Evolutionary conservation across 2,797 vertebrate genomes (phyloP).

Genomic region (Macroramphosus scolopax): DNA sequence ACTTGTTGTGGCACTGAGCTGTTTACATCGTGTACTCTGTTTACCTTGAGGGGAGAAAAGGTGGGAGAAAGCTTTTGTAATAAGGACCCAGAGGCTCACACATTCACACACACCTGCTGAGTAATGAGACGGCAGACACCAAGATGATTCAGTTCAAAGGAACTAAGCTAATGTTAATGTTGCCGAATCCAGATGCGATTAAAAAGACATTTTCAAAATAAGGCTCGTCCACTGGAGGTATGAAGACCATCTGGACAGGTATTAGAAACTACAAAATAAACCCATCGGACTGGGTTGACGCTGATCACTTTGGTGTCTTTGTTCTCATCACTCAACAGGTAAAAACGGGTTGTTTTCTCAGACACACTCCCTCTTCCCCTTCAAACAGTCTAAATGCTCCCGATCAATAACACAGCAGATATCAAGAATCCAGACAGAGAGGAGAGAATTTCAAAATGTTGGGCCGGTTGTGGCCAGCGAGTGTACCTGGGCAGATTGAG

Average conservation of each 20-base stretch:
- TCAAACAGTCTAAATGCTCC: conserved; percentile 1
- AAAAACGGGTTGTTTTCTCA: too few species aligned
- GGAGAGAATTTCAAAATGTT: conserved; percentile 1
- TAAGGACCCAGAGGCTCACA: conserved; percentile 15
- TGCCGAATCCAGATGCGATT: too few species aligned
- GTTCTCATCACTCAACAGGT: conserved; percentile 7
- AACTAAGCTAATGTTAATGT: too few species aligned
- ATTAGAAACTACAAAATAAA: too few species aligned
- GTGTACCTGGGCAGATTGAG: conserved; percentile 66
- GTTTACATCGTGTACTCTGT: conserved; percentile 8
- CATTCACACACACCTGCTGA: conserved; percentile 20
- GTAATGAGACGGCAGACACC: conserved; percentile 22
- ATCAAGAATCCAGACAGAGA: conserved; percentile 41
- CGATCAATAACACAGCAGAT: conserved; percentile 18
- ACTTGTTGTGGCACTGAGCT: too few species aligned
- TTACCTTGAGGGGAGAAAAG: conserved; percentile 18
- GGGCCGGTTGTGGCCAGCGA: conserved; percentile 19
- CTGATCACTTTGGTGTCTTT: too few species aligned
- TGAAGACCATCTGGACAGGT: too few species aligned
- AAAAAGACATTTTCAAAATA: too few species aligned
- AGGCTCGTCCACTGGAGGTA: too few species aligned
- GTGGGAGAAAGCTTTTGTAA: conserved; percentile 27
- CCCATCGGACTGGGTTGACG: too few species aligned
- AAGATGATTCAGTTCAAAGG: conserved; percentile 6
- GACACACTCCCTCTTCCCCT: neutral